Evolutionary conservation across 2,113 vertebrate genomes (phyloP).

Genomic region (Trematocara zebra): DNA sequence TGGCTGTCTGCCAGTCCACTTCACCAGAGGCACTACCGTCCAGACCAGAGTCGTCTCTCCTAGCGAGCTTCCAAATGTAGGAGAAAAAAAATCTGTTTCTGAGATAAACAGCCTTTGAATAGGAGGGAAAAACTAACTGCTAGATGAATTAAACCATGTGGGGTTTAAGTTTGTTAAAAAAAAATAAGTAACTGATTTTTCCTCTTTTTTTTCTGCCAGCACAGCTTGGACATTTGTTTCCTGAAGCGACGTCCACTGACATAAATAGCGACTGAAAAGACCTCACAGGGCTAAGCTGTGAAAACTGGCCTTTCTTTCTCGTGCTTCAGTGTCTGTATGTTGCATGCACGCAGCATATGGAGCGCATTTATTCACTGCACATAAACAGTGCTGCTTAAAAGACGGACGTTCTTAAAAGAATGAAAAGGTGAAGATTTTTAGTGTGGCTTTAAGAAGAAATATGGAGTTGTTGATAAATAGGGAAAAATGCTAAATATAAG

Average conservation of each 20-base stretch:
- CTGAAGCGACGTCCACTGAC: not conserved
- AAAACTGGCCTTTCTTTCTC: not conserved
- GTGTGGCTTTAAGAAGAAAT: not conserved
- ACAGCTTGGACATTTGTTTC: not conserved
- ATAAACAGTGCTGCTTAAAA: not conserved
- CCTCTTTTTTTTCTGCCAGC: not conserved
- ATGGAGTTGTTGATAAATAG: not conserved
- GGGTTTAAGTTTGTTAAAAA: not conserved
- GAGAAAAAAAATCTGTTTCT: not conserved
- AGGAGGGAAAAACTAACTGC: not conserved
- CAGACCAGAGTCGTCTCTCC: not conserved
- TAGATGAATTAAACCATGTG: not conserved
- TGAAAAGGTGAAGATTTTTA: not conserved
- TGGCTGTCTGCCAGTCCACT: conserved; percentile 29
- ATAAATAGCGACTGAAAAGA: not conserved
- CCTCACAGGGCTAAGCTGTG: not conserved
- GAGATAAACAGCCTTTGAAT: not conserved
- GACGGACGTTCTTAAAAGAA: rapidly evolving
- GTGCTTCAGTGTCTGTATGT: not conserved
- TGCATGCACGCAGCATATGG: not conserved
- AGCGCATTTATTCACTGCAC: not conserved
- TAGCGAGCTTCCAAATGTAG: not conserved
- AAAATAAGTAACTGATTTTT: not conserved
- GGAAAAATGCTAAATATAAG: not conserved
- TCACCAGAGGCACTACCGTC: conserved; percentile 23